Evolutionary conservation across 2,113 vertebrate species (phyloP), one percentile per base, ranked within the genome.

Genomic region (Corydoras sp.): DNA sequence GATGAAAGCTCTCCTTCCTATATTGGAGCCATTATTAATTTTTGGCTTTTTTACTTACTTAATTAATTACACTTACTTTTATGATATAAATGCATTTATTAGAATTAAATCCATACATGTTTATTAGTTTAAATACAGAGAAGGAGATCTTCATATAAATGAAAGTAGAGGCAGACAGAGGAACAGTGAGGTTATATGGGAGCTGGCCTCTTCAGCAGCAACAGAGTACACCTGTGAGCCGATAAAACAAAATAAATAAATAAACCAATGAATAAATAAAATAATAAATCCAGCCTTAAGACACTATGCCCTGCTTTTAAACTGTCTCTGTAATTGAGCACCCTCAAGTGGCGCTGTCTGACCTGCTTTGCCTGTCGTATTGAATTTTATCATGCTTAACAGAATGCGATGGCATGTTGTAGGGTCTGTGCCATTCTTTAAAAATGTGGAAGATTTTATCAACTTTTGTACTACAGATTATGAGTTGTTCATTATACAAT

Each of bases 401-500:
- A 63, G 32, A 62, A 68, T 43, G 32, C 43, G 55, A 48, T 11
- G 12, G 18, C 18, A 24, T 24, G 18, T 24, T 24, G 18, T 24
- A 24, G 18, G 18, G 18, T 24, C 9, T 62, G 35, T 60, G 35
- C 15, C 9, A 65, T 18, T 72, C 49, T 50, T 50, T 50, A 50
- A 50, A 50, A 7, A 50, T 50, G 7, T 1, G 49, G 18, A 24
- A 2, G 18, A 24, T 69, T 43, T 60, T 48, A 62, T 61, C 65
- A 61, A 68, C 48, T 58, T 15, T 71, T 63, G 59, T 51, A 4
- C 12, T 70, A 49, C 67, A 32, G 66, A 48, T 72, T 80, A 78
- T 81, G 76, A 71, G 66, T 68, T 78, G 72, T 59, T 62, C 51
- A 71, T 76, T 80, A 24, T 72, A 76, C 78, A 50, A 76, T 78